Percentiles rank a stretch among this genome's conserved stretches.
Conservation (phyloP, 2,797 vertebrate species). For the Halcyon chelicuti region DNA sequence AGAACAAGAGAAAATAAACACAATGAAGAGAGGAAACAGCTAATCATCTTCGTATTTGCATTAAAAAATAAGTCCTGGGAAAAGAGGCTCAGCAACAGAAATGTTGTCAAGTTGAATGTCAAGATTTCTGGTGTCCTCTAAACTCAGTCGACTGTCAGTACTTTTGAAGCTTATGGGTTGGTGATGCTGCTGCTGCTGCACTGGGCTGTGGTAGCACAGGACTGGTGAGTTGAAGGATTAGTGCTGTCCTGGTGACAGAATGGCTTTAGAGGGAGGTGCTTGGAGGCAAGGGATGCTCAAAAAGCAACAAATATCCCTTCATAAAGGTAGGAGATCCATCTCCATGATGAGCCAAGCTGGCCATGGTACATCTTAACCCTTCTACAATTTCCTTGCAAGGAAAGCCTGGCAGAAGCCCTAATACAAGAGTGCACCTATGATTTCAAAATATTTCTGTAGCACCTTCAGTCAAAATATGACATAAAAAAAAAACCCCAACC, state of each 20-base stretch:
- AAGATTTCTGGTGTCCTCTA: neutral
- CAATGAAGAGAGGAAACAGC: constrained; percentile 7
- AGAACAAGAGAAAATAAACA: constrained; percentile 52
- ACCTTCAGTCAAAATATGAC: neutral
- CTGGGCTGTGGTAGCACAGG: neutral
- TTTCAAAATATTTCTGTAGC: neutral
- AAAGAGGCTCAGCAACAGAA: neutral
- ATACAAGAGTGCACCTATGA: neutral
- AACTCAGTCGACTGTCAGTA: neutral
- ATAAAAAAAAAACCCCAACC: neutral
- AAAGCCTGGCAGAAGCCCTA: neutral
- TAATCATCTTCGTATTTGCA: constrained; percentile 57
- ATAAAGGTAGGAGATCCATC: neutral
- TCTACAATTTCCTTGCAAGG: neutral
- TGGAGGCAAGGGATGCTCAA: neutral
- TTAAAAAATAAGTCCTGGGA: constrained; percentile 43
- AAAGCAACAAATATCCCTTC: neutral
- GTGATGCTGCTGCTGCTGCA: neutral
- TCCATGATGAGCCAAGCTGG: neutral
- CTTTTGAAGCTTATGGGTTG: neutral
- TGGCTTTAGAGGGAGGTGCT: neutral
- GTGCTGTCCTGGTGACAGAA: neutral
- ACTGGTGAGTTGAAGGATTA: neutral
- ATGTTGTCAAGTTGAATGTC: constrained; percentile 42
- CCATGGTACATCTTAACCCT: neutral